Base-by-base conservation (phyloP, 2,797 vertebrate genomes). In the Diplodus puntazzo region DNA sequence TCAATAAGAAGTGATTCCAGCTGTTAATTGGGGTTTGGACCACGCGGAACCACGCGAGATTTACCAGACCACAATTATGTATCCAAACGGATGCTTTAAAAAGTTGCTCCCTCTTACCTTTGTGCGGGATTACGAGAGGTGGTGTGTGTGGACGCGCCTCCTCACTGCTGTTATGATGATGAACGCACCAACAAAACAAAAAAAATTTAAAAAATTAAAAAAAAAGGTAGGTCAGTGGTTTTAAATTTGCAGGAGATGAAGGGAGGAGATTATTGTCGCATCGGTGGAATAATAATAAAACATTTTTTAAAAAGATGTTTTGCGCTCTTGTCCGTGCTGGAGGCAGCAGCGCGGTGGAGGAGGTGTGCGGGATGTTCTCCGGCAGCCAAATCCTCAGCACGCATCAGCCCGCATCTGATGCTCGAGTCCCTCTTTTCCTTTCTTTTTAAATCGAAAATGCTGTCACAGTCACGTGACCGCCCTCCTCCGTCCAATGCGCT, bases 401-500 rank as follows among this genome's bases (percentile, higher is more conserved):
- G 10, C 1, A 42, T 50, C 78, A 45, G 30, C 39, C 39, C 66
- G 73, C 55, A 79, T 85, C 86, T 89, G 87, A 84, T 11, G 83
- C 77, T 75, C 75, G 25, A 71, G 42, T 69, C 77, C 54, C 69
- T 73, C 55, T 45, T 83, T 77, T 70, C 81, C 65, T 81, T 77
- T 81, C 84, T 88, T 82, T 90, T 90, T 86, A 88, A 89, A 85
- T 70, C 71, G 71, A 82, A 82, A 86, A 85, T 75, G 86, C 86
- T 88, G 87, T 75, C 84, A 77, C 50, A 25, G 90, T 91, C 91
- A 93, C 7, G 92, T 94, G 92, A 90, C 77, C 73, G 17, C 0
- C 45, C 75, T 67, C 57, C 23, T 5, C 60, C 70, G 77, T 67
- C 90, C 89, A 90, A 91, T 91, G 79, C 73, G 70, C 80, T 76